These are phyloP conservation scores for Onchidella celtica DNA, from an alignment of 2,888 invertebrate species.

Conservation along the genomic window DNA sequence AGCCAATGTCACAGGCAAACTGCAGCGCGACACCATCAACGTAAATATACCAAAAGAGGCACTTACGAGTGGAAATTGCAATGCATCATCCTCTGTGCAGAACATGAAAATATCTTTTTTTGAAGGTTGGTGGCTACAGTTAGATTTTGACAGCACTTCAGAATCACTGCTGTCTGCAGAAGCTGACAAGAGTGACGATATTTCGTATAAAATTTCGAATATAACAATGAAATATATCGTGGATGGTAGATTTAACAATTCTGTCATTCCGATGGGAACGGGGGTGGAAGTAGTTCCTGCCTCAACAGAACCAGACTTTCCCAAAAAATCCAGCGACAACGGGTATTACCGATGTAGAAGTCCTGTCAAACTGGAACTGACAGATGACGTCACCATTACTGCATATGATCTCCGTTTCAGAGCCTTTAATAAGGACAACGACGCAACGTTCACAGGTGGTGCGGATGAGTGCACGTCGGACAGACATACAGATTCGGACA, in stretches of 20 bases:
- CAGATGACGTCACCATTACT: background rate
- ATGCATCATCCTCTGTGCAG: background rate
- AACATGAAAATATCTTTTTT: slow-evolving; percentile 26
- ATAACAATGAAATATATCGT: background rate
- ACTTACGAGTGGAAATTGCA: slow-evolving; percentile 12
- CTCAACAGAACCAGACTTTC: background rate
- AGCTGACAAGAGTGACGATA: background rate
- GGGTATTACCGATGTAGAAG: slow-evolving; percentile 1
- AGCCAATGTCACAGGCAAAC: background rate
- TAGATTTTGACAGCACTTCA: background rate
- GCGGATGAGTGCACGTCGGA: slow-evolving; percentile 1
- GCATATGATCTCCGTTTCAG: background rate
- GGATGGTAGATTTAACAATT: background rate
- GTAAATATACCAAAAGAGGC: slow-evolving; percentile 10
- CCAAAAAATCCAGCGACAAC: background rate
- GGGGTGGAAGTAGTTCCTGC: background rate
- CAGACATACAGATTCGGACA: background rate
- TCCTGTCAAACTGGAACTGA: background rate
- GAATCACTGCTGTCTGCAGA: background rate
- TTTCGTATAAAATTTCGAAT: background rate
- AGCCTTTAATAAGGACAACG: slow-evolving; percentile 19
- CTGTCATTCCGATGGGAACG: background rate
- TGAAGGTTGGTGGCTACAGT: slow-evolving; percentile 21
- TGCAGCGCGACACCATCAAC: background rate
- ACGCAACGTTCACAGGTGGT: background rate